phyloP scores from a whole-genome alignment of 2,888 invertebrate genomes.

The Rhagophthalmus giganteus region DNA sequence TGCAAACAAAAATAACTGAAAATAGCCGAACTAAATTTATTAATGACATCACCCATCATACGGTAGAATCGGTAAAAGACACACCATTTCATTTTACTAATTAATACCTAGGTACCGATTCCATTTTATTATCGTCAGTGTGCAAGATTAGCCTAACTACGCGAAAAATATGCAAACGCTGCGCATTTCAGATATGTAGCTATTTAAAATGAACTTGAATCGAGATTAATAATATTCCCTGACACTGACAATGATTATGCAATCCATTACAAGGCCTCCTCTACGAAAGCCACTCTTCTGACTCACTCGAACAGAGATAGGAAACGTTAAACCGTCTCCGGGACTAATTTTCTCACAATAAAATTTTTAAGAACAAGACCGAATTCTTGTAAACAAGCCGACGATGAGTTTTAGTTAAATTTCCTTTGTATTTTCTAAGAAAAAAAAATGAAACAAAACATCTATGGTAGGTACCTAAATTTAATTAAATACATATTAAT shows the following conservation, averaged over 20 bases:
- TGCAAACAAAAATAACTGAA: too few relatives aligned
- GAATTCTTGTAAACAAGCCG: not conserved
- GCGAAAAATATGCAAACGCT: too few relatives aligned
- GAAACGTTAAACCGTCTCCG: not conserved
- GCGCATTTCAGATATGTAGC: constrained; percentile 8
- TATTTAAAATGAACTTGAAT: constrained; percentile 21
- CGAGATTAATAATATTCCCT: constrained; percentile 18
- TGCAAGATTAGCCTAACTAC: not conserved
- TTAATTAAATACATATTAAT: not conserved
- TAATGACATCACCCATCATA: constrained; percentile 8
- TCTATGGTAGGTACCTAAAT: too few relatives aligned
- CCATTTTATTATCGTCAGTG: too few relatives aligned
- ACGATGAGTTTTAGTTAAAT: not conserved
- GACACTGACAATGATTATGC: constrained; percentile 26
- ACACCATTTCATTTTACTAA: too few relatives aligned
- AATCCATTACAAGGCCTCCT: constrained; percentile 12
- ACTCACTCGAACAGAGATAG: not conserved
- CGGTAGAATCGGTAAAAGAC: not conserved
- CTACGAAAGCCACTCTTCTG: not conserved
- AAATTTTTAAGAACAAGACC: not conserved
- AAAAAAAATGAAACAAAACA: too few relatives aligned
- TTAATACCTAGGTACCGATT: too few relatives aligned
- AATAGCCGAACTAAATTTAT: too few relatives aligned
- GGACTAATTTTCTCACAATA: not conserved
- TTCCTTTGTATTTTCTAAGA: not conserved